Conservation (phyloP, 2,797 vertebrate genomes). For the Chrosomus eos region DNA sequence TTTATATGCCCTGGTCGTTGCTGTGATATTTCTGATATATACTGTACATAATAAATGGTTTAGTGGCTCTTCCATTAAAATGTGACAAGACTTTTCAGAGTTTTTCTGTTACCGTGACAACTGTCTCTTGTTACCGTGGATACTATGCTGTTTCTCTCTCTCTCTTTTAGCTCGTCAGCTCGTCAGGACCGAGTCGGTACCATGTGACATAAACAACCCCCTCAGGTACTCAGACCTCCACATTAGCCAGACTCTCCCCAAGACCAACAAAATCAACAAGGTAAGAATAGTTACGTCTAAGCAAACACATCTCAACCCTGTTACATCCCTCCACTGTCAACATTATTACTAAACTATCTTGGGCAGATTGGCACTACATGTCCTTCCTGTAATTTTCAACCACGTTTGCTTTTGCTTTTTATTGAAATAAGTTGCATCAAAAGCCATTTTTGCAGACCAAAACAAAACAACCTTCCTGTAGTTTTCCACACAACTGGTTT, state of each 20-base stretch:
- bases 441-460: neutral
- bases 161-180: conserved; percentile 84
- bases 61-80: conserved; percentile 45
- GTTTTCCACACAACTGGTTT: neutral
- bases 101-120: conserved; percentile 62
- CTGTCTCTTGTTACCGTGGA: conserved; percentile 60
- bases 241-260: conserved; percentile 98
- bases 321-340: conserved; percentile 15
- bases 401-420: conserved; percentile 1
- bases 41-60: conserved; percentile 44
- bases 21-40: neutral
- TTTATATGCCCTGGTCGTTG: neutral
- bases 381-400: conserved; percentile 12
- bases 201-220: conserved; percentile 99
- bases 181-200: conserved; percentile 97
- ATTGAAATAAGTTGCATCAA: neutral
- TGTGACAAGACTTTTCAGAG: conserved; percentile 50
- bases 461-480: neutral
- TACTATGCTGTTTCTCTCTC: conserved; percentile 61
- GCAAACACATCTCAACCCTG: conserved; percentile 5
- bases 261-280: conserved; percentile 99
- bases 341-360: conserved; percentile 3
- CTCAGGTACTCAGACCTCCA: conserved; percentile 95
- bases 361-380: neutral
- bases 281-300: conserved; percentile 72